Base-by-base conservation (phyloP, 2,888 invertebrate species). In the Amiota mariae region DNA sequence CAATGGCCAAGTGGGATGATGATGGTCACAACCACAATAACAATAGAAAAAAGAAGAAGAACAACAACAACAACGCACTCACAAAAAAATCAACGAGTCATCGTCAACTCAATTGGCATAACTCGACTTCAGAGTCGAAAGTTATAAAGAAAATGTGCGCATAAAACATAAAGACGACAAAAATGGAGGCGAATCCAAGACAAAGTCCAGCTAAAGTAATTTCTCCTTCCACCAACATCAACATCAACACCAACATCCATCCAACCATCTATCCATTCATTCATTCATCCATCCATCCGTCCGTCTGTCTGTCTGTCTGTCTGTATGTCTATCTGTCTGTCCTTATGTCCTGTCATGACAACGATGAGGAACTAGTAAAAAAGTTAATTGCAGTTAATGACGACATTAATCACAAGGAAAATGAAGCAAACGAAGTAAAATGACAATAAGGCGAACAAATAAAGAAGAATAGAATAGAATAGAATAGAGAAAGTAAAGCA, bases 381-480 rank as follows among this genome's bases (percentile, higher is more conserved):
- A 87, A 86, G 84, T 87, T 87, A 87, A 87, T 88, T 88, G 88
- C 87, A 85, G 87, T 87, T 87, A 87, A 88, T 87, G 87, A 87
- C 87, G 85, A 86, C 87, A 88, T 87, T 88, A 87, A 88, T 88
- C 87, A 88, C 83, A 87, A 81, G 82, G 36, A 87, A 87, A 87
- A 87, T 88, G 82, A 87, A 87, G 81, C 80, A 75, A 73, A 79
- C 85, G 78, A 74, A 74, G 59, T 51, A 68, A 79, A 82, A 78
- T 78, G 86, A 82, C 80, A 83, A 85, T 85, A 81, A 86, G 85
- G 80, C 63, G 61, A 15, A 71, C 49, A 63, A 51, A 57, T 54
- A 68, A 11, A 68, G 20, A 64, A 61, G 24, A 10, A 10, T 36
- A 36, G 46, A 36, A 57, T n/a, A 70, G 24, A 56, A 18, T 24